Evolutionary conservation across 2,113 vertebrate genomes (phyloP), one percentile per base, ranked within the genome.

Genomic region (Thalassoma bifasciatum): DNA sequence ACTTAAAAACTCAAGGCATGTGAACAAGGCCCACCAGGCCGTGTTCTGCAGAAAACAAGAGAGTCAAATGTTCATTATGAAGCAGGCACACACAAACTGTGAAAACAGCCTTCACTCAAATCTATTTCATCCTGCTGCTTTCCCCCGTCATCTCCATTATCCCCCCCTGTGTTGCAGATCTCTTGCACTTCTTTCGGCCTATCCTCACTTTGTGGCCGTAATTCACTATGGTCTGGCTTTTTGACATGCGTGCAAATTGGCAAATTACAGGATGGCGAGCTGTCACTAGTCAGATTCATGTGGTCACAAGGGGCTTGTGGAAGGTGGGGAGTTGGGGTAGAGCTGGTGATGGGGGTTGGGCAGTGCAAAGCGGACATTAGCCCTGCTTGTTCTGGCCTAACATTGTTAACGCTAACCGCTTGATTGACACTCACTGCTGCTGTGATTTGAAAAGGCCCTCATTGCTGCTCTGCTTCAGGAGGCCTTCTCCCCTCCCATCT

Each of bases 181-280:
- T 86, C 84, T 80, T 87, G 59, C 80, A 79, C 85, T 82, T 87
- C 74, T 91, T 68, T 88, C 8, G 76, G 86, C 84, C 77, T 82
- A 92, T 92, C 92, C 82, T 69, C 72, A 87, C 91, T 94, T 93
- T 93, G 93, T 90, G 93, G 87, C 88, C 84, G 72, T 60, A 90
- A 88, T 91, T 92, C 56, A 88, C 81, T 83, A 81, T 67, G 50
- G 91, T 91, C 75, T 69, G 89, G 89, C 91, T 94, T 93, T 88
- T 87, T 86, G 77, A 94, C 94, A 94, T 88, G 92, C 95, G 85
- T 92, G 92, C 91, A 95, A 95, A 95, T 95, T 90, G 92, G 89
- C 92, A 92, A 95, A 95, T 91, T 91, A 93, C 79, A 88, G 92
- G 92, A 93, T 63, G 71, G 12, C 52, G 91, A 87, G 88, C 77